Conservation (phyloP, 2,113 vertebrate genomes). For the Pelmatolapia mariae region DNA sequence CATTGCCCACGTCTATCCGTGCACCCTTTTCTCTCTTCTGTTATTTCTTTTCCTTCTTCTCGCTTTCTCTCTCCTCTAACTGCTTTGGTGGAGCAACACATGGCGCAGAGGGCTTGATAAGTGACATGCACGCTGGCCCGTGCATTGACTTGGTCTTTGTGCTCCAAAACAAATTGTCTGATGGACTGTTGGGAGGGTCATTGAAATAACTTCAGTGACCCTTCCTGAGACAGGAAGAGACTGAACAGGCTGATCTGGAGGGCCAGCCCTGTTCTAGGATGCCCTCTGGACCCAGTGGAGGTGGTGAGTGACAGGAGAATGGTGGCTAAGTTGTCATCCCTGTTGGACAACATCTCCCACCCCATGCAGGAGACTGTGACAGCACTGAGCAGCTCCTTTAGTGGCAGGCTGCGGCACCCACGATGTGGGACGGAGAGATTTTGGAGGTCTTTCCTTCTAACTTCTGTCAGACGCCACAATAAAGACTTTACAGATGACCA, state of each 20-base stretch:
- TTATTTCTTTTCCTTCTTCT: background rate
- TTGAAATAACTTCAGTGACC: background rate
- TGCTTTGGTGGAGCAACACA: background rate
- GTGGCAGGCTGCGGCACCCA: background rate
- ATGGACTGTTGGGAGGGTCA: background rate
- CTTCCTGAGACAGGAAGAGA: background rate
- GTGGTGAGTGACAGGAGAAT: background rate
- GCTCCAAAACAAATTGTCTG: background rate
- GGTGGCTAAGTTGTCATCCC: background rate
- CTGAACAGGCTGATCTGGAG: background rate
- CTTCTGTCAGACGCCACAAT: fast-evolving
- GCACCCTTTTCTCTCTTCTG: background rate
- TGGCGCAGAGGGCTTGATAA: background rate
- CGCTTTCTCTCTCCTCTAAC: fast-evolving
- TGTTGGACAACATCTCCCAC: fast-evolving
- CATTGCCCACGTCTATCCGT: fast-evolving
- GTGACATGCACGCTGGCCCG: fast-evolving
- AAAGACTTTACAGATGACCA: background rate
- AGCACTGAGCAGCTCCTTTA: background rate
- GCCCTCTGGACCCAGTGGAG: background rate
- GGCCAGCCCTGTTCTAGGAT: fast-evolving
- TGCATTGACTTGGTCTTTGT: background rate
- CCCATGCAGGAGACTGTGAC: background rate
- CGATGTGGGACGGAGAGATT: background rate
- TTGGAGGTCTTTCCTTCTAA: background rate